Base-by-base conservation (phyloP, 2,113 vertebrate genomes). In the Macquaria australasica region DNA sequence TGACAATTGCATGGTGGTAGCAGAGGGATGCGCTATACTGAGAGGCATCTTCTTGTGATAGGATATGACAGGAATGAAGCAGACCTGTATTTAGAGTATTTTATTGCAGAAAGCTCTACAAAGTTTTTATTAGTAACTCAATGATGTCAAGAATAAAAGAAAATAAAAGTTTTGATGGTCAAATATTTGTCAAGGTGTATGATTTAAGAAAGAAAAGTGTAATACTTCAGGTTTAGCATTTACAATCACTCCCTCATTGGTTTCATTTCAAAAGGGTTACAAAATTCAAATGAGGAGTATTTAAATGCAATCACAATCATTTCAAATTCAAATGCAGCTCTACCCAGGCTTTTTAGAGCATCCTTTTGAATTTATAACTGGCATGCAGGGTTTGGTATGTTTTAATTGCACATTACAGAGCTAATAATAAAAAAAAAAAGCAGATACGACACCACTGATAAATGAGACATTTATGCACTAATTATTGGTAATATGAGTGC, bases 251-350 rank as follows among this genome's bases (percentile, higher is more conserved):
- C 34, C 48, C 41, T 86, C 82, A 87, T 77, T 86, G 67, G 53
- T 59, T 85, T 83, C 2, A 68, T 82, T 78, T 84, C 21, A 51
- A 66, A 78, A 21, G 45, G 23, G 37, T 55, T 51, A 41, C 43
- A 76, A 39, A 60, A 75, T 80, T 86, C 25, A 83, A 77, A 86
- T 71, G 76, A 82, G 34, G 53, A 16, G 15, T 48, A 68, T 81
- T 81, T 81, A 60, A 79, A 85, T 73, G 91, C 53, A 89, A 85
- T 88, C 82, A 87, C 77, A 56, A 77, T 81, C 55, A 79, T 71
- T 90, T 81, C 51, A 87, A 76, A 89, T 88, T 84, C 43, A 90
- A 89, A 91, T 79, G 43, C 23, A 3, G 15, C 58, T 68, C 58
- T 12, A 58, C 18, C 0, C 0, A 85, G 73, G 73, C 39, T 69